phyloP scores from a whole-genome alignment of 2,888 invertebrate genomes.

The Xestia xanthographa region DNA sequence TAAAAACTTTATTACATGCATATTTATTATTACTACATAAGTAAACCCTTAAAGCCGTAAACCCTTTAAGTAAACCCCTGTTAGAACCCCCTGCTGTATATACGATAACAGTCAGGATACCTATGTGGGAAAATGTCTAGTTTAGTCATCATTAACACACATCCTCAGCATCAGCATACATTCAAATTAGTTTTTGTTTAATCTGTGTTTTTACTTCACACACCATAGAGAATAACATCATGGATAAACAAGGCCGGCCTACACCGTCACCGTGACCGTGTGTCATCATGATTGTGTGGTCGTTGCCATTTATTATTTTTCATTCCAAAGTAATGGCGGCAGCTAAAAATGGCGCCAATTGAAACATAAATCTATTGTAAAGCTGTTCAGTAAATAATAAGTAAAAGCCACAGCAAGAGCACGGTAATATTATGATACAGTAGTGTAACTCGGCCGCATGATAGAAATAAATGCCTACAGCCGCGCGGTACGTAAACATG shows the following conservation, averaged over 20 bases:
- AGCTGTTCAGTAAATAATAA: constrained; percentile 13
- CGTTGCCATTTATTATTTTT: constrained; percentile 26
- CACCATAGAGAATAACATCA: background rate
- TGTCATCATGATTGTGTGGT: no score
- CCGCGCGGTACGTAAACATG: no score
- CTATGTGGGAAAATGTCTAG: constrained; percentile 6
- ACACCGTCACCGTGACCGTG: no score
- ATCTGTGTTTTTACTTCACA: constrained; percentile 22
- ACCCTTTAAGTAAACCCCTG: no score
- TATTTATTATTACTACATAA: no score
- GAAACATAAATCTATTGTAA: background rate
- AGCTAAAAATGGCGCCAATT: constrained; percentile 7
- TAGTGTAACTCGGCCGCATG: no score
- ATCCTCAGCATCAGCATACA: constrained; percentile 8
- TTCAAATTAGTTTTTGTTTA: constrained; percentile 9
- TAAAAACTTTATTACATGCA: background rate
- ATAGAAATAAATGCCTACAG: no score
- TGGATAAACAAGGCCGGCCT: constrained; percentile 7
- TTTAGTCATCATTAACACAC: constrained; percentile 26
- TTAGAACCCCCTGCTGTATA: background rate
- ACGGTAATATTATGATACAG: no score
- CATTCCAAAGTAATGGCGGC: background rate
- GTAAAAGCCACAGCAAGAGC: constrained; percentile 5
- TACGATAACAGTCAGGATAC: background rate
- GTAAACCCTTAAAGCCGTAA: no score